These are phyloP conservation scores for Axea sp. DNA, from an alignment of 2,888 invertebrate species.

Conservation along the genomic window DNA sequence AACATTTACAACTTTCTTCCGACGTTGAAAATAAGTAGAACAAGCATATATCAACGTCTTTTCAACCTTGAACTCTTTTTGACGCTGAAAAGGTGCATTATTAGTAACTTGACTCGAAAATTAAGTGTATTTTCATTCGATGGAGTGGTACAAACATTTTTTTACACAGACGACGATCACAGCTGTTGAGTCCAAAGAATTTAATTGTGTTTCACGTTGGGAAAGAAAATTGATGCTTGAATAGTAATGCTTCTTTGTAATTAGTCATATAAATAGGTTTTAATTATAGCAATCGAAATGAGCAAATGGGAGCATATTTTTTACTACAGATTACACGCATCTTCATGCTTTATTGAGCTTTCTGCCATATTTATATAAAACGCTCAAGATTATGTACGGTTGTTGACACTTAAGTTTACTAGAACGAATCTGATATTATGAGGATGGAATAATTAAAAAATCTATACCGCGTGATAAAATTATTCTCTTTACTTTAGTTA, in stretches of 20 bases:
- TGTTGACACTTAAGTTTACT: conserved; percentile 50
- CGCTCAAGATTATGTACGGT: conserved; percentile 41
- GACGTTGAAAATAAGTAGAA: conserved; percentile 39
- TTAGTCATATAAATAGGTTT: too few relatives aligned
- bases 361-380: conserved; percentile 36
- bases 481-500: conserved; percentile 21
- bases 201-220: too few relatives aligned
- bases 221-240: too few relatives aligned
- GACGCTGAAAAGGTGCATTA: conserved; percentile 8
- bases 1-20: conserved; percentile 31
- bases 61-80: conserved; percentile 43
- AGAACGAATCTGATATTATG: conserved; percentile 29
- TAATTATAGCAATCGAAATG: conserved; percentile 25
- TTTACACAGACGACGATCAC: too few relatives aligned
- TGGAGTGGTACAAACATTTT: too few relatives aligned
- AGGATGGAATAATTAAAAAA: conserved; percentile 32
- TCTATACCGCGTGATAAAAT: conserved; percentile 21
- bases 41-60: conserved; percentile 37
- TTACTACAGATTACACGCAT: conserved; percentile 26
- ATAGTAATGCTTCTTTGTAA: too few relatives aligned
- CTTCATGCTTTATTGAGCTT: conserved; percentile 42
- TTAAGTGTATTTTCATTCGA: too few relatives aligned
- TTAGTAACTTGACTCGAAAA: neutral
- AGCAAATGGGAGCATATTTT: conserved; percentile 38
- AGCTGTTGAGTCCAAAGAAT: too few relatives aligned